phyloP scores from a whole-genome alignment of 2,888 invertebrate genomes.

The Stegana nigrithorax region DNA sequence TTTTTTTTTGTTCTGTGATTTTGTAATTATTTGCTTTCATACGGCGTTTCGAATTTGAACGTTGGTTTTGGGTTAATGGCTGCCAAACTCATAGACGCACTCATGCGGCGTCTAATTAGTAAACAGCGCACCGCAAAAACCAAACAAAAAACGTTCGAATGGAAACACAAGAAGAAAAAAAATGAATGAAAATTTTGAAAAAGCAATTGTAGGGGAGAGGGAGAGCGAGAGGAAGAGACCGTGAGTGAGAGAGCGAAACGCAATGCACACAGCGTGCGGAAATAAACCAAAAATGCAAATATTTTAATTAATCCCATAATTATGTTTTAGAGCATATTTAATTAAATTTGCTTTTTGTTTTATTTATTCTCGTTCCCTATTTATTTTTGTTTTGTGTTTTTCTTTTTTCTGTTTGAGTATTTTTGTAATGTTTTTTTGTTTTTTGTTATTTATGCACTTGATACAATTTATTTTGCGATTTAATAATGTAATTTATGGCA shows the following conservation, averaged over 20 bases:
- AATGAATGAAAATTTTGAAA: no score
- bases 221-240: no score
- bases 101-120: neutral
- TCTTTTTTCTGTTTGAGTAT: neutral
- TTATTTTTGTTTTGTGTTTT: constrained; percentile 31
- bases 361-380: neutral
- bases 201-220: no score
- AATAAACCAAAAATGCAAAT: constrained; percentile 6
- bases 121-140: constrained; percentile 6
- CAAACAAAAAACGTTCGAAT: neutral
- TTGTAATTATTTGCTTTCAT: no score
- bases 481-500: neutral
- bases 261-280: no score
- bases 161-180: no score
- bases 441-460: constrained; percentile 33
- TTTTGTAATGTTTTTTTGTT: constrained; percentile 22
- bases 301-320: constrained; percentile 8
- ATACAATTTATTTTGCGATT: constrained; percentile 5
- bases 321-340: constrained; percentile 4
- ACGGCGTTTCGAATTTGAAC: constrained; percentile 40
- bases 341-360: neutral
- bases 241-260: no score
- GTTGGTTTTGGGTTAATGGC: constrained; percentile 20
- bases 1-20: no score
- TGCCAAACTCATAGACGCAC: constrained; percentile 1